Evolutionary conservation across 2,888 invertebrate species (phyloP).

Genomic region (Plebejus anna): DNA sequence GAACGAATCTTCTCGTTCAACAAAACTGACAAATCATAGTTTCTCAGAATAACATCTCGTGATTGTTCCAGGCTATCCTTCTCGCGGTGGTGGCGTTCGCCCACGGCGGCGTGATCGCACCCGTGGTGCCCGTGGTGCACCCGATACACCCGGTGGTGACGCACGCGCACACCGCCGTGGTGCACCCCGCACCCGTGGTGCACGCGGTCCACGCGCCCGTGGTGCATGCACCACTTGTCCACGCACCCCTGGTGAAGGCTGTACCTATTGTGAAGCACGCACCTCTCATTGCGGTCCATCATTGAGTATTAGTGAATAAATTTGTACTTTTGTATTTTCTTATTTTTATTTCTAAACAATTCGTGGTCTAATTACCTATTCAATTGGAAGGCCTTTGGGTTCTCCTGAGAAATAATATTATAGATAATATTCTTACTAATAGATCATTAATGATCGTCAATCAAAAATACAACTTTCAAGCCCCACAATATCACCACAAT

Average conservation of each 20-base stretch:
- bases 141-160: constrained; percentile 48
- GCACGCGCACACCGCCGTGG: constrained; percentile 43
- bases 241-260: constrained; percentile 41
- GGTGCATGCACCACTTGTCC: constrained; percentile 50
- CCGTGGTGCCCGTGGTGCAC: constrained; percentile 59
- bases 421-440: no score
- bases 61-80: constrained; percentile 61
- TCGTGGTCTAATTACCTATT: no score
- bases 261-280: constrained; percentile 58
- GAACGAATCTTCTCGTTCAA: no score
- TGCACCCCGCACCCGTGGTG: constrained; percentile 49
- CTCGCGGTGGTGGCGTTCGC: constrained; percentile 64
- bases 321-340: neutral
- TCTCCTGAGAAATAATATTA: no score
- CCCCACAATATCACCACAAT: neutral
- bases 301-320: constrained; percentile 37
- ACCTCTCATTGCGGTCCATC: constrained; percentile 60
- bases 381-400: no score
- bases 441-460: no score
- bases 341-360: neutral
- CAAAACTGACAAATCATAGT: neutral
- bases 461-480: neutral
- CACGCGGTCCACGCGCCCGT: constrained; percentile 45
- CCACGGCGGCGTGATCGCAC: constrained; percentile 62
- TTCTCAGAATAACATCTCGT: neutral